A percentile compares a stretch with the other conserved stretches of the same genome.
These are phyloP conservation scores for Drosophila rubida DNA, from an alignment of 2,888 invertebrate genomes.

Conservation along the genomic window DNA sequence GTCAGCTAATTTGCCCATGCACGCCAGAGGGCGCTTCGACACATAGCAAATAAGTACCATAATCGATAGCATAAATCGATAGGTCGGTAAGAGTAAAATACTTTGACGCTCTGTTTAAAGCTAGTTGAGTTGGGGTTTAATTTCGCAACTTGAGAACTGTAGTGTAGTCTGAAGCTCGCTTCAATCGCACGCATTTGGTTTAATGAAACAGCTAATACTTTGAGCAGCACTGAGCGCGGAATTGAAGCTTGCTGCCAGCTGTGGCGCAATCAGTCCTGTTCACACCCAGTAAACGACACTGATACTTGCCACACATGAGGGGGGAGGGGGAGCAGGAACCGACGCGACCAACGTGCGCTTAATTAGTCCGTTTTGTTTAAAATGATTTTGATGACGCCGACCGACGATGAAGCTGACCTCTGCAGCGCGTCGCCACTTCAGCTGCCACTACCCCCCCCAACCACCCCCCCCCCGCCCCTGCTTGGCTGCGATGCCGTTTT, in stretches of 20 bases:
- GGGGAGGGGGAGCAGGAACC: slow-evolving; percentile 5
- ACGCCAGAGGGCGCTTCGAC: too few relatives aligned
- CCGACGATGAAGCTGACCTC: slow-evolving; percentile 50
- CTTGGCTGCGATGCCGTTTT: slow-evolving; percentile 27
- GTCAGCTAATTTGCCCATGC: too few relatives aligned
- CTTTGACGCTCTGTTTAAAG: too few relatives aligned
- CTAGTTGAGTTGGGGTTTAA: too few relatives aligned
- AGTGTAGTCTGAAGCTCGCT: too few relatives aligned
- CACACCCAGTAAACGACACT: slow-evolving; percentile 19
- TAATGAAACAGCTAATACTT: too few relatives aligned
- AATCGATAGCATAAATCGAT: too few relatives aligned
- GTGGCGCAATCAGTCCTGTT: slow-evolving; percentile 13
- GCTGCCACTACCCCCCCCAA: neutral
- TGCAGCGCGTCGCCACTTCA: slow-evolving; percentile 2
- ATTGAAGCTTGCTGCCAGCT: neutral
- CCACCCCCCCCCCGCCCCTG: neutral
- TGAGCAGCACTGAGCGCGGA: too few relatives aligned
- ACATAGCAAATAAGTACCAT: too few relatives aligned
- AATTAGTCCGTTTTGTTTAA: slow-evolving; percentile 79
- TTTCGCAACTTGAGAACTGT: too few relatives aligned
- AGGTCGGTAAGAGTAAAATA: too few relatives aligned
- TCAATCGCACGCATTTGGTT: too few relatives aligned
- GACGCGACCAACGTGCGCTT: slow-evolving; percentile 63
- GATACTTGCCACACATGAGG: neutral
- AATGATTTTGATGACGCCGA: slow-evolving; percentile 70